A percentile compares a stretch with the other conserved stretches of the same genome.
Conservation (phyloP, 2,888 invertebrate genomes). For the Phengaris alcon region DNA sequence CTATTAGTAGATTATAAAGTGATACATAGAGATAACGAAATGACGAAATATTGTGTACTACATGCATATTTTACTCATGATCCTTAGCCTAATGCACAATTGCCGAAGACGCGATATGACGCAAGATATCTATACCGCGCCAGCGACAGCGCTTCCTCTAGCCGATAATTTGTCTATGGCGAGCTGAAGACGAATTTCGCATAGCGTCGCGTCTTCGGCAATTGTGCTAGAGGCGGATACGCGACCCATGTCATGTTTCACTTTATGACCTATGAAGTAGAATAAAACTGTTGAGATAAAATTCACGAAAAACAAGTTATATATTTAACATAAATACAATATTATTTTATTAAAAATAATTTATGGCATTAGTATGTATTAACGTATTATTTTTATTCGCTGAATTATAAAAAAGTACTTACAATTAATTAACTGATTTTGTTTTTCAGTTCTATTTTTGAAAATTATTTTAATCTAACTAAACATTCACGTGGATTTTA, state of each 20-base stretch:
- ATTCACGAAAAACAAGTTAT: background rate
- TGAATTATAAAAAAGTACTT: background rate
- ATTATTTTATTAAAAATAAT: background rate
- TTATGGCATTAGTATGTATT: no score
- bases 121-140: no score
- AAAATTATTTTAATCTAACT: background rate
- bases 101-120: no score
- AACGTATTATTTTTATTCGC: no score
- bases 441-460: background rate
- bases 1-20: slow-evolving; percentile 19
- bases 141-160: no score
- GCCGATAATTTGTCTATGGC: no score
- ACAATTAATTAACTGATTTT: background rate
- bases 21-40: background rate
- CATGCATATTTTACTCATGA: no score
- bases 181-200: no score
- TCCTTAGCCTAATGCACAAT: no score
- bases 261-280: background rate
- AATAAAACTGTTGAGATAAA: slow-evolving; percentile 10
- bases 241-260: background rate
- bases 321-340: background rate
- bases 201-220: background rate
- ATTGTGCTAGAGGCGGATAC: no score
- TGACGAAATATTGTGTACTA: no score
- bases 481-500: background rate